These are phyloP conservation scores for Ganaspis sp. DNA, from an alignment of 1,140 invertebrate genomes.

Conservation along the genomic window DNA sequence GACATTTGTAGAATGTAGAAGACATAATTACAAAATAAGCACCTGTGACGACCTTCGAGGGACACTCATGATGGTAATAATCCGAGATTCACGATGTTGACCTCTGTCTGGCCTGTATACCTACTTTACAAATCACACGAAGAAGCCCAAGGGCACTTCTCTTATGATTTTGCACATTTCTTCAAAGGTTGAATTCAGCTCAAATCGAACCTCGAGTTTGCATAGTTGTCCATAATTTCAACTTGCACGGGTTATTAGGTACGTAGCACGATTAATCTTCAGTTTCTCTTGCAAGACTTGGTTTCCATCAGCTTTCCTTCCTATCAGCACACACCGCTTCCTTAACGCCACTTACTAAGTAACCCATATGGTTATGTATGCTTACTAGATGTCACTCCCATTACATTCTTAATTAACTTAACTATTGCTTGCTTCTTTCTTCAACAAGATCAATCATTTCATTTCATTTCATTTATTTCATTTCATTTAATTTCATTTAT, in stretches of 20 bases:
- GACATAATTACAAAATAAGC: neutral
- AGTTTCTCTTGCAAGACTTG: constrained; percentile 12
- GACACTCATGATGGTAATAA: neutral
- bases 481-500: too few species aligned
- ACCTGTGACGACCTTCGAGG: neutral
- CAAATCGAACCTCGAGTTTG: neutral
- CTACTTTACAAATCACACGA: neutral
- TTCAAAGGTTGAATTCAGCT: neutral
- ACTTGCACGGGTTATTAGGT: neutral
- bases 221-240: neutral
- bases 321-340: neutral
- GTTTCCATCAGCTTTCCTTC: neutral
- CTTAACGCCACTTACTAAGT: neutral
- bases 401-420: neutral
- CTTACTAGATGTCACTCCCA: neutral
- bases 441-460: too few species aligned
- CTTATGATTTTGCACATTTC: neutral
- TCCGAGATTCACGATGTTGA: neutral
- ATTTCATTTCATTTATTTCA: too few species aligned
- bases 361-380: neutral
- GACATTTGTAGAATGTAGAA: neutral
- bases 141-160: neutral
- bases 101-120: constrained; percentile 1
- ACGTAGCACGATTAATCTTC: constrained; percentile 16
- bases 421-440: neutral